Percentiles rank a stretch among this genome's conserved stretches.
Conservation (phyloP, 2,888 invertebrate genomes). For the Lycaena phlaeas region DNA sequence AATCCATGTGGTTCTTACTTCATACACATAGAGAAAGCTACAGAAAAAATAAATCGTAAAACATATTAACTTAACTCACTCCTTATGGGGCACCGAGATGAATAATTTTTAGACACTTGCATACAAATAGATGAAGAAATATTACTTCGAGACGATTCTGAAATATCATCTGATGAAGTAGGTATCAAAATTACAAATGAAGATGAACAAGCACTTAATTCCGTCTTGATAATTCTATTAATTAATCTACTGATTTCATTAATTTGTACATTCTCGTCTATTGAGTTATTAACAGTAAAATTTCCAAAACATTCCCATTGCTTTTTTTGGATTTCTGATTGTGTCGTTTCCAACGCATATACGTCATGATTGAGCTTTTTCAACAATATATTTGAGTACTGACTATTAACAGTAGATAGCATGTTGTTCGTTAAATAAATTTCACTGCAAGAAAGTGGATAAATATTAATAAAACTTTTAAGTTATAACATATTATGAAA, state of each 20-base stretch:
- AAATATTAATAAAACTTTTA: too few species aligned
- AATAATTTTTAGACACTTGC: constrained; percentile 25
- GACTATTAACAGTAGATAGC: not conserved
- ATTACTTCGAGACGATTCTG: constrained; percentile 17
- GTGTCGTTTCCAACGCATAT: not conserved
- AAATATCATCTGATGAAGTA: constrained; percentile 8
- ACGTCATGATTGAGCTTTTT: not conserved
- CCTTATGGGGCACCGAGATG: not conserved
- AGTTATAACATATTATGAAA: too few species aligned
- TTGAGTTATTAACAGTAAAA: not conserved
- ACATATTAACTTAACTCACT: constrained; percentile 6
- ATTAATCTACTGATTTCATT: not conserved
- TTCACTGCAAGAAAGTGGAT: not conserved
- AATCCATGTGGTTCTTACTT: too few species aligned
- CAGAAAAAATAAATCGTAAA: too few species aligned
- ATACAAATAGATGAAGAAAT: constrained; percentile 29
- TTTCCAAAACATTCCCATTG: not conserved
- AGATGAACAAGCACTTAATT: constrained; percentile 9
- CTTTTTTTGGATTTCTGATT: not conserved
- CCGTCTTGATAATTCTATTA: constrained; percentile 1
- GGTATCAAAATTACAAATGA: constrained; percentile 10
- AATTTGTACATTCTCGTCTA: not conserved
- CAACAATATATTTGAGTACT: not conserved
- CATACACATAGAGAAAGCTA: too few species aligned
- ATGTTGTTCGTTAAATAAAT: not conserved